Percentiles rank a stretch among this genome's conserved stretches.
These are phyloP conservation scores for Conistra vaccinii DNA, from an alignment of 2,888 invertebrate genomes.

Conservation along the genomic window DNA sequence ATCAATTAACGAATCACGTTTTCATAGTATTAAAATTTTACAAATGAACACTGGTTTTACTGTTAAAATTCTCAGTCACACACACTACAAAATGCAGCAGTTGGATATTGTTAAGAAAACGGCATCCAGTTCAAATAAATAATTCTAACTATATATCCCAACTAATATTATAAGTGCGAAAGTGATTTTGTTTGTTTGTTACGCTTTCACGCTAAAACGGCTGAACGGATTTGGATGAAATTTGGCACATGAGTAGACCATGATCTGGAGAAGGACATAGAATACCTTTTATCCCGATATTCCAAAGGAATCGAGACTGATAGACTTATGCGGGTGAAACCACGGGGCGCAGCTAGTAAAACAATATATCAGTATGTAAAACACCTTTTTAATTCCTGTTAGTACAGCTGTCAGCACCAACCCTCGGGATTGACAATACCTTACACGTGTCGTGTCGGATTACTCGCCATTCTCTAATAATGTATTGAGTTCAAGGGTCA, in stretches of 20 bases:
- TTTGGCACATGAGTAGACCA: too few species aligned
- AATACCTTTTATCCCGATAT: too few species aligned
- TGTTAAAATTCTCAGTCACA: neutral
- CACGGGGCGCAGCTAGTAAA: too few species aligned
- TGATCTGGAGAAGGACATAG: too few species aligned
- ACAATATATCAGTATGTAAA: neutral
- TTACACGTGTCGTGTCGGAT: constrained; percentile 20
- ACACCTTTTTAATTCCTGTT: neutral
- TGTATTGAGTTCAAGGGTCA: constrained; percentile 56
- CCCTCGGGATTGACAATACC: constrained; percentile 7
- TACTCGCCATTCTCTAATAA: constrained; percentile 41
- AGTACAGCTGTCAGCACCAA: constrained; percentile 2
- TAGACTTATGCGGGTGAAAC: neutral
- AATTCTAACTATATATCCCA: neutral
- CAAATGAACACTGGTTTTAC: neutral
- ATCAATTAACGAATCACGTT: neutral
- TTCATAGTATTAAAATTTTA: neutral
- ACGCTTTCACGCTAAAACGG: too few species aligned
- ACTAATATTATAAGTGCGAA: too few species aligned
- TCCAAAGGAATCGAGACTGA: too few species aligned
- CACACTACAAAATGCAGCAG: neutral
- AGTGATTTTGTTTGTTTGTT: too few species aligned
- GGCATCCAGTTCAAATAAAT: neutral
- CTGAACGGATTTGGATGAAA: too few species aligned
- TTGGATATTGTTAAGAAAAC: neutral